phyloP scores from a whole-genome alignment of 2,797 vertebrate species.

The Peromyscus attwateri region DNA sequence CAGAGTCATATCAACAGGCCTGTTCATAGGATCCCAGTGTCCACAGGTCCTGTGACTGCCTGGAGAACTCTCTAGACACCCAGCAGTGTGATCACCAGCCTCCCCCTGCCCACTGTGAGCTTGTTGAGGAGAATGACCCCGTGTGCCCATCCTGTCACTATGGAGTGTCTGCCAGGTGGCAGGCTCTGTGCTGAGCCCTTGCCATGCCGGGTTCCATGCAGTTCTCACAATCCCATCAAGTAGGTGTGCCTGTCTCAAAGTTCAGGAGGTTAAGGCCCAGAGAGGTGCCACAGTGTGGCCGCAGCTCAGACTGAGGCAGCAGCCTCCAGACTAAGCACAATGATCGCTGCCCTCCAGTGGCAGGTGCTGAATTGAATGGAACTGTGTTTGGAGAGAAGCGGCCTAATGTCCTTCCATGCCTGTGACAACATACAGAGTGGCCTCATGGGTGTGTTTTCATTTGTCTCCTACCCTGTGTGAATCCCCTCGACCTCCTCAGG shows the following conservation, averaged over 20 bases:
- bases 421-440: background rate
- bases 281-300: background rate
- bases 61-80: background rate
- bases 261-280: background rate
- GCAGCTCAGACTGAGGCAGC: background rate
- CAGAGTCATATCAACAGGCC: background rate
- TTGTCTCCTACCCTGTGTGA: background rate
- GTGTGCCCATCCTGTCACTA: background rate
- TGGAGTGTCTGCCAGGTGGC: rapidly evolving
- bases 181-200: background rate
- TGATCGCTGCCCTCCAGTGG: background rate
- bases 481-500: background rate
- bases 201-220: background rate
- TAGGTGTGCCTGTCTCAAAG: background rate
- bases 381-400: background rate
- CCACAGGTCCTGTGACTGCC: rapidly evolving
- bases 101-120: background rate
- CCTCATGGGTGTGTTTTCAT: background rate
- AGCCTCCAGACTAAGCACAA: background rate
- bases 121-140: background rate
- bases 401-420: background rate
- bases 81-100: rapidly evolving
- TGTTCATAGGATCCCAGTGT: background rate
- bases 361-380: background rate
- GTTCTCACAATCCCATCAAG: background rate